phyloP scores from a whole-genome alignment of 2,113 vertebrate species.

The Chloroceryle aenea region DNA sequence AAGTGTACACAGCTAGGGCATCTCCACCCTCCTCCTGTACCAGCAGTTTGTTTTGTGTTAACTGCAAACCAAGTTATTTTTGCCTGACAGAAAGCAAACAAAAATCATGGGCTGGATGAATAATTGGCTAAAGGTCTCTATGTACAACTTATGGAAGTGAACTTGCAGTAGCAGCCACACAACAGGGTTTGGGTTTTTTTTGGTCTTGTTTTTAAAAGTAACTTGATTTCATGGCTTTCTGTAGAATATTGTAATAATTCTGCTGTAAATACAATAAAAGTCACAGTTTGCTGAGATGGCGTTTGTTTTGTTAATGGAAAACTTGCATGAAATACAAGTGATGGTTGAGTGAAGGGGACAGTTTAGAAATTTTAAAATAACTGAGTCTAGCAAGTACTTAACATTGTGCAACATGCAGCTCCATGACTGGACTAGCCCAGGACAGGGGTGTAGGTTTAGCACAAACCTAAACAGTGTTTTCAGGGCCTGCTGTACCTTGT shows the following conservation, averaged over 20 bases:
- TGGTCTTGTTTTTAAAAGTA: constrained; percentile 22
- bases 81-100: constrained; percentile 58
- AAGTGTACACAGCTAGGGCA: not conserved
- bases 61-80: constrained; percentile 15
- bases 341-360: not conserved
- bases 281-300: constrained; percentile 34
- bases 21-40: accelerated
- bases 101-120: not conserved
- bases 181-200: not conserved
- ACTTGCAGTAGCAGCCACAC: constrained; percentile 37
- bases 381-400: not conserved
- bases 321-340: not conserved
- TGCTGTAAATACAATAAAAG: constrained; percentile 72
- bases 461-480: not conserved
- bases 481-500: not conserved
- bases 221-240: constrained; percentile 59
- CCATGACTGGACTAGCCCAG: not conserved
- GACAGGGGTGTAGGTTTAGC: not conserved
- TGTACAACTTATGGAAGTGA: not conserved
- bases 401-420: accelerated
- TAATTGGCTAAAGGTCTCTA: not conserved
- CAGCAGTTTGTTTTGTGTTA: not conserved
- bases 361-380: not conserved
- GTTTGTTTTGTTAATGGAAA: not conserved
- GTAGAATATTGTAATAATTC: constrained; percentile 73